Evolutionary conservation across 2,113 vertebrate species (phyloP).

Genomic region (Apeltes quadracus): DNA sequence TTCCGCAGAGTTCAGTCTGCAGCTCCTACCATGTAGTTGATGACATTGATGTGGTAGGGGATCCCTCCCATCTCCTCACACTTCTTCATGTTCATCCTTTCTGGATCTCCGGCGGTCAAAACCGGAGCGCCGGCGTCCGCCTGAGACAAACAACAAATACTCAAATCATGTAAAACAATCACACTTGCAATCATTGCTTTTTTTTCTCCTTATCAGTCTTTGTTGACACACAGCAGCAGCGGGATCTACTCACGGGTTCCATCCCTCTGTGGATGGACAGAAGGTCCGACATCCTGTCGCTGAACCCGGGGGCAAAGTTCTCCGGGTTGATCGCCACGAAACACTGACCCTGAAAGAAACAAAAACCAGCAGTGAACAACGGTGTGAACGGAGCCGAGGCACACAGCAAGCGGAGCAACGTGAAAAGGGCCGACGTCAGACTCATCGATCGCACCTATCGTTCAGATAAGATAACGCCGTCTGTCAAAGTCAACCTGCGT

Average conservation of each 20-base stretch:
- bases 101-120: conserved; percentile 79
- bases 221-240: not conserved
- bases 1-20: not conserved
- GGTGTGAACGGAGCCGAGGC: not conserved
- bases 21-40: conserved; percentile 76
- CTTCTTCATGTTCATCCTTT: conserved; percentile 69
- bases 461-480: conserved; percentile 17
- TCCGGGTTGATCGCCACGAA: conserved; percentile 82
- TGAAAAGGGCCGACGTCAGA: not conserved
- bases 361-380: not conserved
- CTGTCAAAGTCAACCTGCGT: not conserved
- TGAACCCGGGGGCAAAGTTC: conserved; percentile 80
- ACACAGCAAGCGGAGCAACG: not conserved
- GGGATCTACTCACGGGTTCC: conserved; percentile 70
- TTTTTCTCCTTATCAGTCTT: not conserved
- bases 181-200: not conserved
- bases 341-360: conserved; percentile 80
- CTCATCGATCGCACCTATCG: conserved; percentile 9
- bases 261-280: conserved; percentile 76
- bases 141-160: conserved; percentile 35
- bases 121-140: conserved; percentile 61
- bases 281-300: conserved; percentile 79
- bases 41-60: conserved; percentile 78
- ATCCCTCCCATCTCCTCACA: conserved; percentile 78
- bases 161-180: not conserved